These are phyloP conservation scores for Platycheirus albimanus DNA, from an alignment of 2,888 invertebrate genomes.

Conservation along the genomic window DNA sequence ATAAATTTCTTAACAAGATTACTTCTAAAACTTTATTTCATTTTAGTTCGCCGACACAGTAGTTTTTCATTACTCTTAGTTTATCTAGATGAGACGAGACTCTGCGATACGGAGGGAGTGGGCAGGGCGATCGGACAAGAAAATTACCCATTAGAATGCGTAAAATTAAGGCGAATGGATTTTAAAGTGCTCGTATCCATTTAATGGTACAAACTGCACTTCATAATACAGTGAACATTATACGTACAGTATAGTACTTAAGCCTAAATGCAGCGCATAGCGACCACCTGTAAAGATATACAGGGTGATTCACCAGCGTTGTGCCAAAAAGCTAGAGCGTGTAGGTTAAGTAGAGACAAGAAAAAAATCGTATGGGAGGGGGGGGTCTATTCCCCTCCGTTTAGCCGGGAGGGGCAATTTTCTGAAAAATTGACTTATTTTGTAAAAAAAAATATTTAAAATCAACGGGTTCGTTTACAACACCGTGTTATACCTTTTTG, in stretches of 20 bases:
- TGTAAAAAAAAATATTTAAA: no score
- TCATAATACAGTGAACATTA: slow-evolving; percentile 1
- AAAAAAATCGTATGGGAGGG: no score
- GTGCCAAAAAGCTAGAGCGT: no score
- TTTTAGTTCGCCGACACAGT: slow-evolving; percentile 8
- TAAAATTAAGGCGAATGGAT: slow-evolving; percentile 43
- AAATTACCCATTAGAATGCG: slow-evolving; percentile 45
- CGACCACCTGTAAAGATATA: slow-evolving; percentile 52
- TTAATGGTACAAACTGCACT: slow-evolving; percentile 44
- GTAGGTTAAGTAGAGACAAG: no score
- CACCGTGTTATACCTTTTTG: no score
- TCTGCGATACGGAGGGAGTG: neutral
- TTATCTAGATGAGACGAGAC: neutral
- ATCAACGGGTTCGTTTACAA: no score
- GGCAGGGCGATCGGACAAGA: neutral
- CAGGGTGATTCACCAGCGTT: no score
- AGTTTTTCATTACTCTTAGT: slow-evolving; percentile 14
- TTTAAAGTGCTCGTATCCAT: slow-evolving; percentile 55
- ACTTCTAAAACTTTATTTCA: neutral
- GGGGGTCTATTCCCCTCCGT: no score
- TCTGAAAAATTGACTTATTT: no score
- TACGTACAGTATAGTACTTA: slow-evolving; percentile 13
- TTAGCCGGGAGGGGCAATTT: no score
- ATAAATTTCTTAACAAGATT: slow-evolving; percentile 8
- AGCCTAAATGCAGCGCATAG: slow-evolving; percentile 46